Conservation (phyloP, 2,797 vertebrate genomes). For the Graptemys geographica region DNA sequence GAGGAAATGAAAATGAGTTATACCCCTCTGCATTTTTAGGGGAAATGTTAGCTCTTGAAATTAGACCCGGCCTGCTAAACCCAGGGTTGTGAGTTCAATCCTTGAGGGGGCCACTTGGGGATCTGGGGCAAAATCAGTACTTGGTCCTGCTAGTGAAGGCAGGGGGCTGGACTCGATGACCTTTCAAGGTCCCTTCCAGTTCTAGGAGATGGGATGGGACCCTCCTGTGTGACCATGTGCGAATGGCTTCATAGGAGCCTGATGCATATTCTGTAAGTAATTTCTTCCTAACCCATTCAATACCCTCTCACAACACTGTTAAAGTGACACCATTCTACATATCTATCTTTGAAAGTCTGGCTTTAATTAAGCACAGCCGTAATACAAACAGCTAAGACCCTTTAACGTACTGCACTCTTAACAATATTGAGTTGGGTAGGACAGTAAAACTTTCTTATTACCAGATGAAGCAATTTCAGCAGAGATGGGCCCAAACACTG, state of each 20-base stretch:
- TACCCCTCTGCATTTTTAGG: neutral
- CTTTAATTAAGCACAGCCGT: neutral
- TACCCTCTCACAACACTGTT: fast-evolving
- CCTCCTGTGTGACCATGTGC: conserved; percentile 16
- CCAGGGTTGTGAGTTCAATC: no score
- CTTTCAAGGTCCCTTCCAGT: no score
- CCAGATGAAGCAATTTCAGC: neutral
- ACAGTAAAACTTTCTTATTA: neutral
- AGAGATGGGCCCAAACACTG: neutral
- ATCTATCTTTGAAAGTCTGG: neutral
- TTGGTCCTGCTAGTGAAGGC: no score
- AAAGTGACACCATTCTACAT: conserved; percentile 12
- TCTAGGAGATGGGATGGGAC: no score
- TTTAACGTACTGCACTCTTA: neutral
- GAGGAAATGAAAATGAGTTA: neutral
- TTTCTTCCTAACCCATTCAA: conserved; percentile 17
- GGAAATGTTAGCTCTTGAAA: conserved; percentile 64
- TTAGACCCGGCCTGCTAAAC: no score
- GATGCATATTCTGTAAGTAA: conserved; percentile 50
- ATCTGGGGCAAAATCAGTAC: no score
- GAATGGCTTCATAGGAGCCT: conserved; percentile 24
- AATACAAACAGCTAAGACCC: neutral
- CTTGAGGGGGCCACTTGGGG: no score
- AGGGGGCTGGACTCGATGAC: no score
- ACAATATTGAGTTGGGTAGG: neutral